Evolutionary conservation across 2,797 vertebrate species (phyloP).

Genomic region (Amblyraja radiata): DNA sequence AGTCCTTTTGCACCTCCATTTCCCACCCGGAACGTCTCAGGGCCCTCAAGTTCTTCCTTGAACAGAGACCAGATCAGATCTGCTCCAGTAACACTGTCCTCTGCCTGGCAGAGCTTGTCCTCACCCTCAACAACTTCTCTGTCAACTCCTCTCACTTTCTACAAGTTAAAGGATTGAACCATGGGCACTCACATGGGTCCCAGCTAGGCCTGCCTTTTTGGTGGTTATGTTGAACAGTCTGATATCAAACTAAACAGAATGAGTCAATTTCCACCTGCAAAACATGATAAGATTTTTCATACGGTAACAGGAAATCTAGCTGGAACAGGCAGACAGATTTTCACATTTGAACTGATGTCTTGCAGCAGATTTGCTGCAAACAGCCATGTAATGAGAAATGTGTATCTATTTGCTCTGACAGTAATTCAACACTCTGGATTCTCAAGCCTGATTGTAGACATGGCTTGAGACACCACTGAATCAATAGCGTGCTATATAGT

Average conservation of each 20-base stretch:
- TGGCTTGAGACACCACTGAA: not conserved
- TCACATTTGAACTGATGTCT: not conserved
- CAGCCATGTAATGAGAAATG: not conserved
- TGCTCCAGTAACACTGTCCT: no score
- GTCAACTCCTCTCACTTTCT: no score
- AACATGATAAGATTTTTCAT: not conserved
- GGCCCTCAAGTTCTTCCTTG: no score
- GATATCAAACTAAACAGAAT: not conserved
- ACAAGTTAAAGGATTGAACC: no score
- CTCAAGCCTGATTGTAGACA: not conserved
- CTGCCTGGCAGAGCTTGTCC: no score
- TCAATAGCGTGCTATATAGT: not conserved
- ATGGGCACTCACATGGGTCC: no score
- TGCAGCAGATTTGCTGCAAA: not conserved
- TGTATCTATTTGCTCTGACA: conserved; percentile 15
- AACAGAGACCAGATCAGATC: no score
- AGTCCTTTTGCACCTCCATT: no score
- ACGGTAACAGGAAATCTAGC: not conserved
- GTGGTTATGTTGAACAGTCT: no score
- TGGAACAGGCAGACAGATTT: not conserved
- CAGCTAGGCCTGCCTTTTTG: no score
- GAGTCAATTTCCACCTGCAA: not conserved
- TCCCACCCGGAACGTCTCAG: no score
- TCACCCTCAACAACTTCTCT: no score
- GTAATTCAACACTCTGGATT: not conserved